Evolutionary conservation across 2,113 vertebrate genomes (phyloP), one percentile per base, ranked within the genome.

Genomic region (Spermophilus dauricus): DNA sequence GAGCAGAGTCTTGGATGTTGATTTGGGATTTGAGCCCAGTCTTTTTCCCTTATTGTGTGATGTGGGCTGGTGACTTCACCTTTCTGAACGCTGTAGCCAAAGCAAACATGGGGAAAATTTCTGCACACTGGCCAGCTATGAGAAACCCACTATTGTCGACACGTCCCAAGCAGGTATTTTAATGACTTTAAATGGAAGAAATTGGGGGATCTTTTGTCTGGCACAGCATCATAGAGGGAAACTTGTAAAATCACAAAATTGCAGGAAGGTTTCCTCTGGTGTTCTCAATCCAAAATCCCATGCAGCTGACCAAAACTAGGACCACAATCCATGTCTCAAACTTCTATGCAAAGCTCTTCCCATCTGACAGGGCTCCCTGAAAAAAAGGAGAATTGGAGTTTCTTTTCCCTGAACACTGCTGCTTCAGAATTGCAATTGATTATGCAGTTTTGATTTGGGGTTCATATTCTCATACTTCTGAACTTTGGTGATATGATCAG

Each of bases 101-200:
- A 26, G 61, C 2, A 45, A 63, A 70, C 4, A 2, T 1, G 1
- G 65, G 28, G 30, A 7, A 34, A 72, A 39, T 24, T 61, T 51
- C 20, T 0, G 1, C 3, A 37, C 34, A 8, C 26, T 48, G 20
- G 9, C 32, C 9, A 13, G 28, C 42, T 32, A 16, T 22, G 58
- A 22, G 53, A 51, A 78, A 48, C 13, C 37, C 42, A 42, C n/a
- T 70, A 16, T 11, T 18, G 28, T 63, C 9, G 1, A 34, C 26
- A 61, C 24, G 78, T 56, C 61, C 83, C 26, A 42, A 72, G 24
- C 6, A 51, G 53, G 69, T 1, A 0, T 92, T 69, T n/a, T 37
- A 51, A 77, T 26, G 17, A n/a, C 51, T 88, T 45, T 58, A 13
- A 84, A 53, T 84, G 48, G 75, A 34, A 69, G 61, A 85, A 70